These are phyloP conservation scores for Scotopteryx bipunctaria DNA, from an alignment of 2,888 invertebrate species.

Conservation along the genomic window DNA sequence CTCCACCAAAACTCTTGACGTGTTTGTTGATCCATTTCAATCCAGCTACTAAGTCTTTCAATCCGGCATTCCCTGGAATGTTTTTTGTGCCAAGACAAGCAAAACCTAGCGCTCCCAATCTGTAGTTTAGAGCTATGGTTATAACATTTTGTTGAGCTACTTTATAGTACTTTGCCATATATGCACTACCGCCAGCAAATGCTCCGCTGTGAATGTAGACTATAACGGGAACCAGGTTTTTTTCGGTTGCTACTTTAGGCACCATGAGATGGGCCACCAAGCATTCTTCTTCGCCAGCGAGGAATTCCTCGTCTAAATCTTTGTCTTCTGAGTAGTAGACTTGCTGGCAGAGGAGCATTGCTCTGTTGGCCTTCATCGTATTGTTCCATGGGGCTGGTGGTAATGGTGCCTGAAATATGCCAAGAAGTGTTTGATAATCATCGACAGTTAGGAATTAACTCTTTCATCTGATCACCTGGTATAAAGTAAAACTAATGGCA, in stretches of 20 bases:
- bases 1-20: slow-evolving; percentile 90
- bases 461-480: no score
- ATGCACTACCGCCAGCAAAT: slow-evolving; percentile 65
- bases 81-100: slow-evolving; percentile 84
- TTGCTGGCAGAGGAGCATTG: slow-evolving; percentile 60
- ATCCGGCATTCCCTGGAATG: slow-evolving; percentile 91
- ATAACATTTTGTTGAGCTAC: slow-evolving; percentile 87
- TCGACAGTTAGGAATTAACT: no score
- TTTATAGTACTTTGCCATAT: slow-evolving; percentile 80
- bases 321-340: slow-evolving; percentile 55
- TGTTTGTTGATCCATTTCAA: slow-evolving; percentile 90
- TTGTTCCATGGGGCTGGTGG: slow-evolving; percentile 63
- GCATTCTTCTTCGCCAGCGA: slow-evolving; percentile 68
- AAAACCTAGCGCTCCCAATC: slow-evolving; percentile 88
- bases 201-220: slow-evolving; percentile 75
- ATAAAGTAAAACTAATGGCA: no score
- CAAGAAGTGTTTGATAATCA: no score
- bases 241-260: slow-evolving; percentile 57
- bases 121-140: slow-evolving; percentile 87
- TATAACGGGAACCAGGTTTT: slow-evolving; percentile 65
- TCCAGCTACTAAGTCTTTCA: slow-evolving; percentile 93
- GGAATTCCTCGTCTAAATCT: slow-evolving; percentile 48
- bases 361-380: slow-evolving; percentile 48
- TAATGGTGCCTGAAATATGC: slow-evolving; percentile 68
- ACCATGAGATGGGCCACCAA: slow-evolving; percentile 61